These are phyloP conservation scores for Prolemur simus DNA, from an alignment of 2,113 vertebrate genomes.

Conservation along the genomic window DNA sequence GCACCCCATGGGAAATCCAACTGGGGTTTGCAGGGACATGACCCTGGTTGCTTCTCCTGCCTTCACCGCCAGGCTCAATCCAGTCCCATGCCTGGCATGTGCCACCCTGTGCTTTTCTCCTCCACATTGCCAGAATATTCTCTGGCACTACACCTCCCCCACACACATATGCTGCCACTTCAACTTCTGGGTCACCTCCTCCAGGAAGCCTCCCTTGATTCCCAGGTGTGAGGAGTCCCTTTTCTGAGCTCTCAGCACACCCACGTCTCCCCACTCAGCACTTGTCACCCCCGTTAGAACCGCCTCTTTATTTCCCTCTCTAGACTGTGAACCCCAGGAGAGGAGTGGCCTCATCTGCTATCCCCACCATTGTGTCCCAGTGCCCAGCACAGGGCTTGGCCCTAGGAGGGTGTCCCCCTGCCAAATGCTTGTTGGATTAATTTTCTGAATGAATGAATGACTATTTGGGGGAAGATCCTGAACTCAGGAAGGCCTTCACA, in stretches of 20 bases:
- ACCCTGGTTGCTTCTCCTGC: background rate
- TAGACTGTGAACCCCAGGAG: background rate
- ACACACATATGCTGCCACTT: background rate
- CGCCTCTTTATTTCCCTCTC: background rate
- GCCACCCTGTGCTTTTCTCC: background rate
- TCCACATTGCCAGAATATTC: background rate
- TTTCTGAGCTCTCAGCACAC: background rate
- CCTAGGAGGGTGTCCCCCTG: background rate
- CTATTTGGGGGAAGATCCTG: background rate
- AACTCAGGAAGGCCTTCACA: background rate
- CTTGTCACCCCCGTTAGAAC: background rate
- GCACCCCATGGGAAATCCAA: background rate
- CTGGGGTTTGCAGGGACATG: background rate
- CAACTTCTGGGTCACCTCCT: background rate
- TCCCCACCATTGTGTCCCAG: background rate
- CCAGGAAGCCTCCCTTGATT: background rate
- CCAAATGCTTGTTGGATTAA: background rate
- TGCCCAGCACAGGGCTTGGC: background rate
- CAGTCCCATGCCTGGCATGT: rapidly evolving
- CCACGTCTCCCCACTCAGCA: background rate
- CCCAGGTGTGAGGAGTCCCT: background rate
- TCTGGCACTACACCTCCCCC: background rate
- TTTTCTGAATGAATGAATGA: background rate
- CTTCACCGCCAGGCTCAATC: background rate
- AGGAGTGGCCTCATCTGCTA: background rate